Conservation (phyloP, 2,113 vertebrate genomes). For the Aspidoscelis tigris region DNA sequence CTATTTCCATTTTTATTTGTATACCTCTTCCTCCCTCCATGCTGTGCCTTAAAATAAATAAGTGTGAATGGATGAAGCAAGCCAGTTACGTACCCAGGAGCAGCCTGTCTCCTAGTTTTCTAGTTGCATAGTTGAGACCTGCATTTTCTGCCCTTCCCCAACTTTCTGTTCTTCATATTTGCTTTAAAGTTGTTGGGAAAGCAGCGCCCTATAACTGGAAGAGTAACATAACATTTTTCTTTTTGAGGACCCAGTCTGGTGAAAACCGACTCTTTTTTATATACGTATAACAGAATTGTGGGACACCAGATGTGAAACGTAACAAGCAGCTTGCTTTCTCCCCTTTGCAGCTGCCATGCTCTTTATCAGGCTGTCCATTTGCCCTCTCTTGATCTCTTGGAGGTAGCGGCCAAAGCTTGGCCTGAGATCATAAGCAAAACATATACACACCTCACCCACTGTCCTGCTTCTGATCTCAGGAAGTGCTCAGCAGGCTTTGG, state of each 20-base stretch:
- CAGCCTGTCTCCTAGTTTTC: not conserved
- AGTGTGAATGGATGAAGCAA: not conserved
- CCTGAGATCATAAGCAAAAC: conserved; percentile 31
- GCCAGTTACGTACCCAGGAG: not conserved
- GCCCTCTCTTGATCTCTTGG: conserved; percentile 23
- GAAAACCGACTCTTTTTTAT: not conserved
- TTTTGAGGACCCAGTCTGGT: not conserved
- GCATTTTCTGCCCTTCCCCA: not conserved
- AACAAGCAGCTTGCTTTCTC: not conserved
- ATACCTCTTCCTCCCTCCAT: not conserved
- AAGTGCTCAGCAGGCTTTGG: conserved; percentile 31
- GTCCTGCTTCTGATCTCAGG: conserved; percentile 40
- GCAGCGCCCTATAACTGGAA: not conserved
- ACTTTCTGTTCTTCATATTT: not conserved
- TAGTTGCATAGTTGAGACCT: not conserved
- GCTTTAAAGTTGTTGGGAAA: not conserved
- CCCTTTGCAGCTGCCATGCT: conserved; percentile 1
- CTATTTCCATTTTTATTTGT: too few relatives aligned
- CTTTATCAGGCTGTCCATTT: conserved; percentile 26
- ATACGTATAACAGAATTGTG: not conserved
- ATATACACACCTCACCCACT: conserved; percentile 30
- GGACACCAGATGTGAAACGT: conserved; percentile 18
- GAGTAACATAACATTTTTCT: not conserved
- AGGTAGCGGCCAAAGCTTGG: conserved; percentile 15
- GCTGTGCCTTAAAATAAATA: not conserved